These are phyloP conservation scores for Sciaenops ocellatus DNA, from an alignment of 2,797 vertebrate species.

Conservation along the genomic window DNA sequence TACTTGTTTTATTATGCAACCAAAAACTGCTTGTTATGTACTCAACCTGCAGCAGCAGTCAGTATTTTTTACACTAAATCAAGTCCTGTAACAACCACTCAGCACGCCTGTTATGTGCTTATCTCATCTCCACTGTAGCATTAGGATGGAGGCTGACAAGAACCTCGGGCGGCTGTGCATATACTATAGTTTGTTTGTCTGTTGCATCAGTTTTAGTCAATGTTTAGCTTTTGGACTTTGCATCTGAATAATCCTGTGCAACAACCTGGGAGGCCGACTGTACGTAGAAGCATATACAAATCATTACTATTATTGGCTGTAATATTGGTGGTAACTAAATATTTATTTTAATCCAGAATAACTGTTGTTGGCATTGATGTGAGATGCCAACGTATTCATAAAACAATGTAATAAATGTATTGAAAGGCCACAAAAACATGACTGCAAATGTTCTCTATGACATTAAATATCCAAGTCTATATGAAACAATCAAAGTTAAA, in stretches of 20 bases:
- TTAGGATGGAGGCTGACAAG: constrained; percentile 19
- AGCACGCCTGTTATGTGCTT: not conserved
- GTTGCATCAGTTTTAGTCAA: constrained; percentile 38
- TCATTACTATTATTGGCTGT: not conserved
- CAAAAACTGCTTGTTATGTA: constrained; percentile 17
- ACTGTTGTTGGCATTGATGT: not conserved
- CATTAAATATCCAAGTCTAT: not conserved
- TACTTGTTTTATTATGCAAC: constrained; percentile 24
- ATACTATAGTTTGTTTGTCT: constrained; percentile 23
- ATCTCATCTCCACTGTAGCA: constrained; percentile 30
- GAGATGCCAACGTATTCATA: no score
- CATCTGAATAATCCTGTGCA: constrained; percentile 18
- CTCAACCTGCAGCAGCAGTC: constrained; percentile 26
- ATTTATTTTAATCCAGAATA: not conserved
- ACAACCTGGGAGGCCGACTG: not conserved
- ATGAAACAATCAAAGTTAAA: not conserved
- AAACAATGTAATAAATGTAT: no score
- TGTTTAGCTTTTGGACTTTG: constrained; percentile 56
- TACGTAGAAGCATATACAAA: not conserved
- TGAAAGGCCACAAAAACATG: not conserved
- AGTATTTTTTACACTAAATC: constrained; percentile 19
- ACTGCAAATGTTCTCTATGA: not conserved
- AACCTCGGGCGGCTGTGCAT: constrained; percentile 32
- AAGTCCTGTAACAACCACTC: constrained; percentile 35
- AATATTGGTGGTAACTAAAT: not conserved